Evolutionary conservation across 2,797 vertebrate species (phyloP), one percentile per base, ranked within the genome.

Genomic region (Bradypodion pumilum): DNA sequence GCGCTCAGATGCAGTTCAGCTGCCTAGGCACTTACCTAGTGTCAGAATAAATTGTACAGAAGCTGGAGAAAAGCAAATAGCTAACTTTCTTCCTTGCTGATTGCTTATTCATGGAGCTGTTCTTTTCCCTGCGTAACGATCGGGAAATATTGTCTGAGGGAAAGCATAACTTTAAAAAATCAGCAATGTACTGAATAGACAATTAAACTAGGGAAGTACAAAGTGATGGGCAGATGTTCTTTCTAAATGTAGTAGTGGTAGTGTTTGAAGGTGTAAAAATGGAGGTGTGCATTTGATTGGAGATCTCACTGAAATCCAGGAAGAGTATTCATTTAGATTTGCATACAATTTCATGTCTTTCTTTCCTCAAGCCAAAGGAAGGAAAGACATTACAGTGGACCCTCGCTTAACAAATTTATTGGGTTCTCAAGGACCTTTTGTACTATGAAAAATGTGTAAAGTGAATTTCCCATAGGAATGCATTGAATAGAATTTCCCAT

Each of bases 11-110:
- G 6, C 63, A 69, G 23, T 66, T 23, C 78, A 49, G 6, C 32
- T 85, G 72, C 63, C 46, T 65, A 75, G 62, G 42, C 6, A 66
- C 60, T 85, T 85, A 35, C 46, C 79, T 65, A 63, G 27, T 68
- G 62, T 68, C 83, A 80, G 27, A 74, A 85, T 74, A 75, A 80
- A 68, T 80, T 80, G 77, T 2, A 56, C 25, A 21, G 4, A 66
- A 63, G 44, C 44, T 21, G 13, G 46, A 80, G 70, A 44, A 5
- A 40, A 23, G 32, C 52, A 40, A 65, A 37, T 49, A 66, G 73
- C 66, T 35, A 12, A 62, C 40, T 35, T 37, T 29, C 9, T 52
- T 79, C 44, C 49, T 21, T 44, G n/a, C 23, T 74, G 40, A 5
- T 46, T 25, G 49, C 32, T 32, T 37, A 5, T 74, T 65, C 35